Percentiles rank a stretch among this genome's conserved stretches.
Evolutionary conservation across 2,888 invertebrate genomes (phyloP).

Genomic region (Microplitis manilae): DNA sequence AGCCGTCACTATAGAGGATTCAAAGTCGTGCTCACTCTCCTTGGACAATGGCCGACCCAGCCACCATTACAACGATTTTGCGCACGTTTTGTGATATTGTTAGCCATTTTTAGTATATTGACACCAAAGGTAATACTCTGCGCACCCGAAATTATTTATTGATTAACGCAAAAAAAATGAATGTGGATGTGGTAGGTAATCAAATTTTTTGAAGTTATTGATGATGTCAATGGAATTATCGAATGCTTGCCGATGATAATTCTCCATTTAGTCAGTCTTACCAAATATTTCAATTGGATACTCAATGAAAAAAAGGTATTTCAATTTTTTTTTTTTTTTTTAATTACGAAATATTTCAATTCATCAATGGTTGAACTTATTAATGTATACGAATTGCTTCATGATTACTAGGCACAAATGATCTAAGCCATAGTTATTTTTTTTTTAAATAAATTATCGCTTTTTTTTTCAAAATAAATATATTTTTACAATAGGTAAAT

Average conservation of each 20-base stretch:
- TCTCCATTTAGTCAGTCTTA: slow-evolving; percentile 16
- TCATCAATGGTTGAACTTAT: no score
- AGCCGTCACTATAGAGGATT: slow-evolving; percentile 9
- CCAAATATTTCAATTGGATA: slow-evolving; percentile 41
- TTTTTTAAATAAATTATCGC: not conserved
- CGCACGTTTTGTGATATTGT: not conserved
- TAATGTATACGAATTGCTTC: not conserved
- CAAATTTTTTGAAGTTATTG: slow-evolving; percentile 40
- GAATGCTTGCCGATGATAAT: slow-evolving; percentile 39
- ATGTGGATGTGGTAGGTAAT: slow-evolving; percentile 27
- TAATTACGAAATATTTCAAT: not conserved
- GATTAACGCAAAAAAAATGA: not conserved
- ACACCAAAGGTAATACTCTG: slow-evolving; percentile 24
- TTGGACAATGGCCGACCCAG: slow-evolving; percentile 23
- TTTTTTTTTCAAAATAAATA: not conserved
- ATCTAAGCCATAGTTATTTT: not conserved
- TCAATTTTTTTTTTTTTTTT: not conserved
- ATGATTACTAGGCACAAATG: not conserved
- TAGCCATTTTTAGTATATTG: slow-evolving; percentile 18
- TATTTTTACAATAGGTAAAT: slow-evolving; percentile 30
- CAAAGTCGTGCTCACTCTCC: slow-evolving; percentile 5
- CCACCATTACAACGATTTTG: not conserved
- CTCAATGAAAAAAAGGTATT: slow-evolving; percentile 42
- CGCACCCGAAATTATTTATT: no score
- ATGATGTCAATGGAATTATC: slow-evolving; percentile 41